Evolutionary conservation across 2,888 invertebrate species (phyloP).

Genomic region (Megaustenia siamemsis): DNA sequence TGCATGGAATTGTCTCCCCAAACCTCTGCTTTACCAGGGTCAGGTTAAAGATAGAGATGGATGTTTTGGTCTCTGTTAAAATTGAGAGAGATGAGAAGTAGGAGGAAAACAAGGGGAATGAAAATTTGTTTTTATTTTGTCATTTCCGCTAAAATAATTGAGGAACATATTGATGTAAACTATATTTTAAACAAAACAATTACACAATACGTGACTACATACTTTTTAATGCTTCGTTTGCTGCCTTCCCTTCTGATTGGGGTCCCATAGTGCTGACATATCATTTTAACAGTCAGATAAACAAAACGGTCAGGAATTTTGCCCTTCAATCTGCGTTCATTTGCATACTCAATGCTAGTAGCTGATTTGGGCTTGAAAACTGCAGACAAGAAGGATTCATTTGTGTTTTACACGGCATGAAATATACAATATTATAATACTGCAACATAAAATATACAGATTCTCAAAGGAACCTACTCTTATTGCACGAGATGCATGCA

Average conservation of each 20-base stretch:
- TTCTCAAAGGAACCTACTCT: not conserved
- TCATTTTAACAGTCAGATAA: conserved; percentile 51
- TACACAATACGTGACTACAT: not conserved
- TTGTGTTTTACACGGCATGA: too few relatives aligned
- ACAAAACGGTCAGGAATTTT: conserved; percentile 51
- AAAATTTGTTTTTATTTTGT: too few relatives aligned
- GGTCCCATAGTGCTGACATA: conserved; percentile 48
- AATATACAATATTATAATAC: too few relatives aligned
- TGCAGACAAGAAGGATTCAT: not conserved
- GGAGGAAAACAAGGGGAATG: too few relatives aligned
- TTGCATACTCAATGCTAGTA: conserved; percentile 52
- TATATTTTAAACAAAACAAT: not conserved
- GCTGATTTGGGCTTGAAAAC: conserved; percentile 53
- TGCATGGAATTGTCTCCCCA: too few relatives aligned
- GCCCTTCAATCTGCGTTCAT: conserved; percentile 50
- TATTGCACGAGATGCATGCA: not conserved
- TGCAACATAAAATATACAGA: too few relatives aligned
- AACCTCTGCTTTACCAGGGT: too few relatives aligned
- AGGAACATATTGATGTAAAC: too few relatives aligned
- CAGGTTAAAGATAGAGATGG: too few relatives aligned
- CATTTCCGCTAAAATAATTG: too few relatives aligned
- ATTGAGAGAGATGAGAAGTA: too few relatives aligned
- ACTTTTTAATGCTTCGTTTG: conserved; percentile 40
- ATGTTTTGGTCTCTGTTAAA: too few relatives aligned
- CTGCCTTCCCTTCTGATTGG: conserved; percentile 44